Evolutionary conservation across 30 jellyfish, hydroid and myxozoan genomes (phyloP).

Genomic region (Catostylus mosaicus): DNA sequence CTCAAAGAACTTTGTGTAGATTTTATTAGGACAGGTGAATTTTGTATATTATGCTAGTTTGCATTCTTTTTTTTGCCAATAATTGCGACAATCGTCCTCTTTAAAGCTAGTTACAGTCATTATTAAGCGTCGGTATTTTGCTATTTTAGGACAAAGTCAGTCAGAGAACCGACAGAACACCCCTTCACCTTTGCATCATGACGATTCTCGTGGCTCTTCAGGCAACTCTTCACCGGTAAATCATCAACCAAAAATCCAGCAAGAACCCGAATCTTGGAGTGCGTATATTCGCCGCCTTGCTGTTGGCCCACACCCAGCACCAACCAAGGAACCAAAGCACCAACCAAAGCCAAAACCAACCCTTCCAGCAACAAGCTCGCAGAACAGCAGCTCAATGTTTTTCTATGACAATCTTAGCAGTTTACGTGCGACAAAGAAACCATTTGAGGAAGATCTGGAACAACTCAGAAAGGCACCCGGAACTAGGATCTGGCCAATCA

Average conservation of each 20-base stretch:
- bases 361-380: conserved; percentile 37
- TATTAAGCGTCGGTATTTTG: not conserved
- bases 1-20: no score
- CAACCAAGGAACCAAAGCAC: conserved; percentile 17
- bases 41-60: no score
- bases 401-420: conserved; percentile 95
- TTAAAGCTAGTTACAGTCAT: no score
- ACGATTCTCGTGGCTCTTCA: conserved; percentile 68
- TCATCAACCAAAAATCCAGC: conserved; percentile 25
- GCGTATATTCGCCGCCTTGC: conserved; percentile 71
- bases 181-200: conserved; percentile 75
- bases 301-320: conserved; percentile 67
- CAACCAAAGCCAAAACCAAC: conserved; percentile 28
- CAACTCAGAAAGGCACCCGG: conserved; percentile 79
- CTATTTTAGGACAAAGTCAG: conserved; percentile 55
- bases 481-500: conserved; percentile 42
- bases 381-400: conserved; percentile 92
- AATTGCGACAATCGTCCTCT: no score
- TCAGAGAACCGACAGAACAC: conserved; percentile 58
- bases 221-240: conserved; percentile 69
- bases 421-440: conserved; percentile 89
- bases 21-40: no score
- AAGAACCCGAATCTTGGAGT: conserved; percentile 68
- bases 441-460: conserved; percentile 50
- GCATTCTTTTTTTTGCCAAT: no score